These are phyloP conservation scores for Willowsia nigromaculata DNA, from an alignment of 2,888 invertebrate species.

Conservation along the genomic window DNA sequence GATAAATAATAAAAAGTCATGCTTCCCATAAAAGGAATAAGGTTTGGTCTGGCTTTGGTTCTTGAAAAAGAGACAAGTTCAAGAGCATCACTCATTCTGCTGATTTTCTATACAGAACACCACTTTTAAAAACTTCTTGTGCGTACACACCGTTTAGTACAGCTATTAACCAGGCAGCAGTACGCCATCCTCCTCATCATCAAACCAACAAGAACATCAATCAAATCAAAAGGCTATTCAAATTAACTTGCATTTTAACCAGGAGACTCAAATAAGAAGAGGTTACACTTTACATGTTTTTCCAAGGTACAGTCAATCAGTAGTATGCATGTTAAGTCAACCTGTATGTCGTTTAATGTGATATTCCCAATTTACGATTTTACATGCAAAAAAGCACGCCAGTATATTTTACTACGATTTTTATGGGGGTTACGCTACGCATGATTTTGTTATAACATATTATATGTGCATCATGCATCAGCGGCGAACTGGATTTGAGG, in stretches of 20 bases:
- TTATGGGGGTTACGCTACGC: background rate
- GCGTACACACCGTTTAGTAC: background rate
- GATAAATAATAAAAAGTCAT: background rate
- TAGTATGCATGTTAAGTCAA: background rate
- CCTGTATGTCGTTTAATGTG: background rate
- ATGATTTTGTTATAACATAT: slow-evolving; percentile 22
- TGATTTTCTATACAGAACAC: background rate
- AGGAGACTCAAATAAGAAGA: background rate
- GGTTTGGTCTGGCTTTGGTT: background rate
- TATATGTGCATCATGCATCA: too few species aligned
- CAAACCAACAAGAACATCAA: slow-evolving; percentile 47
- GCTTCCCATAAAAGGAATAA: slow-evolving; percentile 58
- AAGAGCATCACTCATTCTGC: slow-evolving; percentile 74
- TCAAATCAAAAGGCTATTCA: slow-evolving; percentile 56
- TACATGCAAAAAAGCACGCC: slow-evolving; percentile 3
- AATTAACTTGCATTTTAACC: slow-evolving; percentile 32
- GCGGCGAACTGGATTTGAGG: too few species aligned
- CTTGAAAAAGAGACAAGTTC: slow-evolving; percentile 74
- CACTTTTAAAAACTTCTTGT: background rate
- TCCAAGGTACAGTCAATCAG: background rate
- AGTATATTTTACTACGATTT: background rate
- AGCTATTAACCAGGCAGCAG: slow-evolving; percentile 34
- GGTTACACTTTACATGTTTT: background rate
- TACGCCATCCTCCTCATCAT: background rate
- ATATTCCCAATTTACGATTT: background rate